These are phyloP conservation scores for Anabacerthia variegaticeps DNA, from an alignment of 2,797 vertebrate species.

Conservation along the genomic window DNA sequence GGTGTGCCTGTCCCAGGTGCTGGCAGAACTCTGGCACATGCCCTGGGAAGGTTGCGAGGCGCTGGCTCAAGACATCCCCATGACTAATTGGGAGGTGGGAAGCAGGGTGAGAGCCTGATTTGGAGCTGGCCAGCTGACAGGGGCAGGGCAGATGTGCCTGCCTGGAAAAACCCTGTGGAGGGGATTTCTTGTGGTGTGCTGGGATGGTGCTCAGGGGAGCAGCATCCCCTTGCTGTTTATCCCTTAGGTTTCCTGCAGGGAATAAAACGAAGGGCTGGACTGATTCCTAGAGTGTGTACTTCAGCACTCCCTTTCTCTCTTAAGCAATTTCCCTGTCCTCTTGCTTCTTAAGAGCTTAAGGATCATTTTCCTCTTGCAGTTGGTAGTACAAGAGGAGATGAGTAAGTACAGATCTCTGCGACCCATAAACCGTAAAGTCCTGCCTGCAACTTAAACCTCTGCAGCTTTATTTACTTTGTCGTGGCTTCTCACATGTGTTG, in stretches of 20 bases:
- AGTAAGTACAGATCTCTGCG: constrained; percentile 47
- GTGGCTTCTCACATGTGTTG: constrained; percentile 56
- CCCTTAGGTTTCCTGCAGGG: neutral
- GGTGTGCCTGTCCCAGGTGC: neutral
- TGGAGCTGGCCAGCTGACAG: neutral
- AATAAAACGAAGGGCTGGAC: neutral
- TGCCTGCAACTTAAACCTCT: constrained; percentile 52
- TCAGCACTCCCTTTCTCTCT: neutral
- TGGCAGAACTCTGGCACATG: neutral
- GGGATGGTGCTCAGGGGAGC: accelerated
- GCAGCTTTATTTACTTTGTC: constrained; percentile 56
- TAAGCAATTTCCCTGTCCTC: neutral
- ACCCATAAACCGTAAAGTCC: constrained; percentile 63
- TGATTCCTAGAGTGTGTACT: neutral
- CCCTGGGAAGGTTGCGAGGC: neutral
- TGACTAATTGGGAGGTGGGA: neutral
- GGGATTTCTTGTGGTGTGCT: neutral
- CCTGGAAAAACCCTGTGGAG: neutral
- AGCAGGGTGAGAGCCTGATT: accelerated
- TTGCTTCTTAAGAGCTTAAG: constrained; percentile 43
- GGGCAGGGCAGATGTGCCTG: accelerated
- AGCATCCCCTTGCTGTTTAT: neutral
- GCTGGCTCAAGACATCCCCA: accelerated
- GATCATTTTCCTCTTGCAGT: constrained; percentile 41
- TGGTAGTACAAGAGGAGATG: constrained; percentile 25